phyloP scores from a whole-genome alignment of 2,888 invertebrate species.

The Parelbella ahira region DNA sequence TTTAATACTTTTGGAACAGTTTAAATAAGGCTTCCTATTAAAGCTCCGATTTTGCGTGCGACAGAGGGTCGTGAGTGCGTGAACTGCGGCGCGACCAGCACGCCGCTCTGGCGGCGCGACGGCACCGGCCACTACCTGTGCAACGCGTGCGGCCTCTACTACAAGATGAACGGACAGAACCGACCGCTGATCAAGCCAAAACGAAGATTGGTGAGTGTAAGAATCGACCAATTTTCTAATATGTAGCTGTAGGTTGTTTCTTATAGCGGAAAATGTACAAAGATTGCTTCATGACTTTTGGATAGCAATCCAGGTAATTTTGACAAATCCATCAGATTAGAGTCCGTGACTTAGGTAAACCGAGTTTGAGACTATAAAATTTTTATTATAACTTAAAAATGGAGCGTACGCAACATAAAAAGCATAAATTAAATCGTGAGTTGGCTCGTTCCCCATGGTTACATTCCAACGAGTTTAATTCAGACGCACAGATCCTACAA shows the following conservation, averaged over 20 bases:
- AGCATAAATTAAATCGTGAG: conserved; percentile 9
- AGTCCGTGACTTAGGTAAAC: too few species aligned
- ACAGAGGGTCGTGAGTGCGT: conserved; percentile 98
- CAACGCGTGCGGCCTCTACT: conserved; percentile 99
- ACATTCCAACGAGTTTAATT: conserved; percentile 42
- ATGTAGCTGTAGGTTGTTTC: conserved; percentile 12
- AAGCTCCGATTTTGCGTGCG: conserved; percentile 35
- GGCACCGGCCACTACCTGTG: conserved; percentile 98
- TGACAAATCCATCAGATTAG: too few species aligned
- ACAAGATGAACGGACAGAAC: conserved; percentile 99
- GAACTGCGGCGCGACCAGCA: conserved; percentile 99
- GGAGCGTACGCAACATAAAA: conserved; percentile 12
- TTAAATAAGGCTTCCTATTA: conserved; percentile 12
- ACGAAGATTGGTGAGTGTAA: conserved; percentile 98
- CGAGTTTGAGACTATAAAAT: conserved; percentile 3
- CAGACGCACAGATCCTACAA: conserved; percentile 33
- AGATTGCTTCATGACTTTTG: too few species aligned
- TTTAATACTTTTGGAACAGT: conserved; percentile 5
- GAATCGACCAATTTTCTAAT: conserved; percentile 73
- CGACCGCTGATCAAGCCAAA: conserved; percentile 99
- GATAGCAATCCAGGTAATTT: too few species aligned
- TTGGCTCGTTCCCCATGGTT: conserved; percentile 20
- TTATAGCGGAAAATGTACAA: too few species aligned
- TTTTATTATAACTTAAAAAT: conserved; percentile 14
- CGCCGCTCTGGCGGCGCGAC: conserved; percentile 98